Evolutionary conservation across 1,140 invertebrate species (phyloP).

Genomic region (Pissodes strobi): DNA sequence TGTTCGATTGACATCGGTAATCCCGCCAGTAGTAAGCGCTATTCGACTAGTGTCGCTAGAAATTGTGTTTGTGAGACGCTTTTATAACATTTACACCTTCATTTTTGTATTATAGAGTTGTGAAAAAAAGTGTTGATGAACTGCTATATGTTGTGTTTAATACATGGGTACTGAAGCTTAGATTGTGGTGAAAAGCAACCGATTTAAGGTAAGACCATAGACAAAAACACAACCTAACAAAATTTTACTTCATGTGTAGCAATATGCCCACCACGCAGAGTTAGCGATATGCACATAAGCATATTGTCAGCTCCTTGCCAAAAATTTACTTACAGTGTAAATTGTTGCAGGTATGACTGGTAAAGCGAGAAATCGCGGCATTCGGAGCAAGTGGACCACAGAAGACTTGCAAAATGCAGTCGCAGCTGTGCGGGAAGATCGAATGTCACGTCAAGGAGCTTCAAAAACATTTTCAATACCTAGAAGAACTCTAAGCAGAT

Average conservation of each 20-base stretch:
- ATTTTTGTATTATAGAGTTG: slow-evolving; percentile 20
- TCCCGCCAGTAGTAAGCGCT: neutral
- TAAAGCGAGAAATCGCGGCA: slow-evolving; percentile 6
- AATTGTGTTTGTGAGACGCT: slow-evolving; percentile 13
- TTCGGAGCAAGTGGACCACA: slow-evolving; percentile 7
- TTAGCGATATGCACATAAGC: slow-evolving; percentile 6
- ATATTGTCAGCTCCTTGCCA: slow-evolving; percentile 4
- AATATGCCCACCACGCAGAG: slow-evolving; percentile 1
- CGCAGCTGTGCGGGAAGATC: slow-evolving; percentile 12
- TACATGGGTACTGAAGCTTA: neutral
- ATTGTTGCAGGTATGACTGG: slow-evolving; percentile 5
- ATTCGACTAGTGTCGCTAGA: neutral
- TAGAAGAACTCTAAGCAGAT: slow-evolving; percentile 15
- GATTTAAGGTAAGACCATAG: too few species aligned
- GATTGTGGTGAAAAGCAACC: neutral
- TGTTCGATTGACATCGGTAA: neutral
- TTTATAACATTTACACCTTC: too few species aligned
- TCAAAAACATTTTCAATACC: slow-evolving; percentile 17
- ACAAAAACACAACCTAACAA: too few species aligned
- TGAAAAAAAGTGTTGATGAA: slow-evolving; percentile 13
- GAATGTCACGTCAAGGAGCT: slow-evolving; percentile 13
- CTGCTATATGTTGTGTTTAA: slow-evolving; percentile 19
- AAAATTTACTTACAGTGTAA: too few species aligned
- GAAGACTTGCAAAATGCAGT: slow-evolving; percentile 21
- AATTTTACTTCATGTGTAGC: slow-evolving; percentile 7